Evolutionary conservation across 2,113 vertebrate species (phyloP).

Genomic region (Sturnus vulgaris): DNA sequence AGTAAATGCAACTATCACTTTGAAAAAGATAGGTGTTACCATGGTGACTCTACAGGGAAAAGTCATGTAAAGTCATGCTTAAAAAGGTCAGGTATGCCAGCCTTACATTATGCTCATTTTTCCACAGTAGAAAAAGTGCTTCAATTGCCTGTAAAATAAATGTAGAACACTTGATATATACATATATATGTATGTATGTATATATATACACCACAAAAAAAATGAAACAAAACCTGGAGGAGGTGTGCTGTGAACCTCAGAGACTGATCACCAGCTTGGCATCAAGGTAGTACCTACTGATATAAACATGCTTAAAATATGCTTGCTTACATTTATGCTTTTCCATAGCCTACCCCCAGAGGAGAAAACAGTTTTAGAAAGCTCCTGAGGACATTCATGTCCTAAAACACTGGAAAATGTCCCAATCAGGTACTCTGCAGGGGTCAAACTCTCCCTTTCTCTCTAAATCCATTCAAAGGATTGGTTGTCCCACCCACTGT

Average conservation of each 20-base stretch:
- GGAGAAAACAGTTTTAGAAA: neutral
- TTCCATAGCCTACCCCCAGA: neutral
- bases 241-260: neutral
- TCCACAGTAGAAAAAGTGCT: neutral
- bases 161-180: neutral
- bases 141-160: neutral
- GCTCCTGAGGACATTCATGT: accelerated
- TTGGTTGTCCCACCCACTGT: neutral
- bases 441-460: neutral
- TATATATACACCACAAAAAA: no score
- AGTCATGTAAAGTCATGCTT: neutral
- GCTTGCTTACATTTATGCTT: neutral
- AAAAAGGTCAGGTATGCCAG: neutral
- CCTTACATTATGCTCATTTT: neutral
- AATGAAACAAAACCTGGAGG: neutral
- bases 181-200: no score
- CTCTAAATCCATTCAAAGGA: neutral
- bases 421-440: neutral
- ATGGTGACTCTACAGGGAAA: neutral
- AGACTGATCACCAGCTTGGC: neutral
- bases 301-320: neutral
- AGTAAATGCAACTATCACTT: neutral
- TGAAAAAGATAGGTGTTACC: neutral
- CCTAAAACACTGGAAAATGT: neutral
- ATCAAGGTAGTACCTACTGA: neutral